A percentile compares a stretch with the other conserved stretches of the same genome.
Conservation (phyloP, 2,888 invertebrate genomes). For the Notodonta dromedarius region DNA sequence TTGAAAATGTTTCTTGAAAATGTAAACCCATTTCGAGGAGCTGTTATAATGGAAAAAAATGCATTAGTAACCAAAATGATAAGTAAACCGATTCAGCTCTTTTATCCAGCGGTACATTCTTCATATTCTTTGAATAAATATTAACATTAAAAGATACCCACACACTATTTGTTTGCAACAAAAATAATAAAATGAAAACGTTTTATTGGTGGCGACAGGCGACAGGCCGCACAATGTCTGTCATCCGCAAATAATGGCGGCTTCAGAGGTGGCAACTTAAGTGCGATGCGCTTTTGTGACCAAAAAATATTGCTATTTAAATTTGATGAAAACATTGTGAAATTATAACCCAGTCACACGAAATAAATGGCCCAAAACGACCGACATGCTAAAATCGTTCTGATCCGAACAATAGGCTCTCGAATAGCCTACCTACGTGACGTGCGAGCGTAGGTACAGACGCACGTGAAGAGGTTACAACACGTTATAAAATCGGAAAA, state of each 20-base stretch:
- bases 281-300: slow-evolving; percentile 11
- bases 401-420: too few species aligned
- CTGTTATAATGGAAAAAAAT: too few species aligned
- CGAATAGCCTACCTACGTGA: background rate
- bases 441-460: slow-evolving; percentile 5
- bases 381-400: too few species aligned
- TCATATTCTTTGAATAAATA: background rate
- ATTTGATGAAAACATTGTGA: too few species aligned
- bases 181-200: slow-evolving; percentile 34
- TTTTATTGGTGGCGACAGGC: slow-evolving; percentile 16
- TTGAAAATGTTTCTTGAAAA: too few species aligned
- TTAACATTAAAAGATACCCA: background rate
- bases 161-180: slow-evolving; percentile 18
- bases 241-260: slow-evolving; percentile 11
- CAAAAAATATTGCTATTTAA: background rate
- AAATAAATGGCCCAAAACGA: too few species aligned
- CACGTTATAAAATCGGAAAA: background rate
- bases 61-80: too few species aligned
- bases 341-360: too few species aligned
- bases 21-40: too few species aligned
- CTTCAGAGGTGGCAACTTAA: slow-evolving; percentile 9
- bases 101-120: background rate
- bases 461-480: background rate
- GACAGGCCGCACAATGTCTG: slow-evolving; percentile 27
- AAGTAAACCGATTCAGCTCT: background rate